Base-by-base conservation (phyloP, 2,888 invertebrate species). In the Clepsis dumicolana region DNA sequence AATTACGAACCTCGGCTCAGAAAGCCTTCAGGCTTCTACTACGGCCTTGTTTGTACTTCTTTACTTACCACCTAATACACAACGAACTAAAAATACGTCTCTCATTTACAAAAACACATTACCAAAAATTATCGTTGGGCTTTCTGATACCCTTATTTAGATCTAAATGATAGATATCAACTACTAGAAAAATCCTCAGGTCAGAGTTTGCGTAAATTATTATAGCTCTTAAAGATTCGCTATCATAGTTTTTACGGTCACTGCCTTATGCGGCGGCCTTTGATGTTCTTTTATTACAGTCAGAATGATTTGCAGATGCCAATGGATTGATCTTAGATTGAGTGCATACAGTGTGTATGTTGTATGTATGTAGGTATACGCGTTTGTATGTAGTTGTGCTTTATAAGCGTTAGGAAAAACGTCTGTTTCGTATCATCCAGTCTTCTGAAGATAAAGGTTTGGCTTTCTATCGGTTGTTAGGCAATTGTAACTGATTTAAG, bases 291-390 rank as follows among this genome's bases (percentile, higher is more conserved):
- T 67, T 63, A 67, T 57, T 63, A 63, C 56, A n/a, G 50, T 38
- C 56, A 35, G 50, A 67, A 63, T 63, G 67, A 63, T 48, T 63
- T 57, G 53, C 67, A 67, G 67, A 67, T 67, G 66, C 61, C 54
- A 24, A 44, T 18, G 54, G 54, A 54, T 62, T 60, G 44, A 53
- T 27, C 56, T 67, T 16, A 57, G 24, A 67, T 62, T 62, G 56
- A 56, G 50, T 48, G 56, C 62, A 25, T 27, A 57, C 35, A 27
- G 24, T 54, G 21, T 27, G n/a, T 24, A 44, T 18, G 21, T 21
- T n/a, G 12, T 21, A n/a, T n/a, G n/a, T n/a, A n/a, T n/a, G n/a
- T n/a, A n/a, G n/a, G n/a, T n/a, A 12, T 41, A 27, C 18, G 7
- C 8, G 18, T 18, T 54, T 54, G 18, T 32, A 14, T 21, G 25